Evolutionary conservation across 1,140 invertebrate species (phyloP).

Genomic region (Aphaenogaster ashmeadi): DNA sequence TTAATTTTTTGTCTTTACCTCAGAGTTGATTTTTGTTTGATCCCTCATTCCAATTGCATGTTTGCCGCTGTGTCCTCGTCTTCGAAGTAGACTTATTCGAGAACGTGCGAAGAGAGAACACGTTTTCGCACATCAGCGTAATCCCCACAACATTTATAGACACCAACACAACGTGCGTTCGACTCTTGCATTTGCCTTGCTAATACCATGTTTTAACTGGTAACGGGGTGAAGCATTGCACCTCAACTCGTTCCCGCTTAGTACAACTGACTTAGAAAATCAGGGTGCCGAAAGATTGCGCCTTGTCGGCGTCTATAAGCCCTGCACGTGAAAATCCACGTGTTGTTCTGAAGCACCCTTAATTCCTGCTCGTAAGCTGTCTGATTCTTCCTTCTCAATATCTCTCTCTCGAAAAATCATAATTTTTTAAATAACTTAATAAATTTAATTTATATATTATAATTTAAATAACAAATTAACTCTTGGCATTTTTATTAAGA

Average conservation of each 20-base stretch:
- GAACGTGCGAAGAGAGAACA: constrained; percentile 68
- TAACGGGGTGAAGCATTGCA: constrained; percentile 62
- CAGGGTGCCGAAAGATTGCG: constrained; percentile 16
- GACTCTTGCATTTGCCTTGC: constrained; percentile 63
- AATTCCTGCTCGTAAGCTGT: neutral
- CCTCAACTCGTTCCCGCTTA: constrained; percentile 57
- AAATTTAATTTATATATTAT: neutral
- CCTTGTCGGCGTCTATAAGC: constrained; percentile 23
- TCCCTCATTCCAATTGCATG: constrained; percentile 77
- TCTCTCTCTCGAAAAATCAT: neutral
- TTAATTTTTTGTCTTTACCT: constrained; percentile 4
- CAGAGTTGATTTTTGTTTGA: constrained; percentile 27
- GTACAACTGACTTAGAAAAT: constrained; percentile 25
- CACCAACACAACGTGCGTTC: constrained; percentile 65
- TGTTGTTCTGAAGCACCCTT: constrained; percentile 32
- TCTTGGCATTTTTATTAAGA: constrained; percentile 4
- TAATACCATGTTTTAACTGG: constrained; percentile 82
- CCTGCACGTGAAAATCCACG: constrained; percentile 58
- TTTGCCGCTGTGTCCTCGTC: constrained; percentile 79
- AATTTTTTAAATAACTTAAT: constrained; percentile 9
- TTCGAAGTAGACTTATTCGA: constrained; percentile 76
- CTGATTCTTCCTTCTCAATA: constrained; percentile 41
- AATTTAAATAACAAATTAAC: neutral
- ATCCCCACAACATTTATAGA: constrained; percentile 43
- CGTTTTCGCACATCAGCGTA: constrained; percentile 66